phyloP scores from a whole-genome alignment of 2,113 vertebrate genomes.

The Ammodytes dubius region DNA sequence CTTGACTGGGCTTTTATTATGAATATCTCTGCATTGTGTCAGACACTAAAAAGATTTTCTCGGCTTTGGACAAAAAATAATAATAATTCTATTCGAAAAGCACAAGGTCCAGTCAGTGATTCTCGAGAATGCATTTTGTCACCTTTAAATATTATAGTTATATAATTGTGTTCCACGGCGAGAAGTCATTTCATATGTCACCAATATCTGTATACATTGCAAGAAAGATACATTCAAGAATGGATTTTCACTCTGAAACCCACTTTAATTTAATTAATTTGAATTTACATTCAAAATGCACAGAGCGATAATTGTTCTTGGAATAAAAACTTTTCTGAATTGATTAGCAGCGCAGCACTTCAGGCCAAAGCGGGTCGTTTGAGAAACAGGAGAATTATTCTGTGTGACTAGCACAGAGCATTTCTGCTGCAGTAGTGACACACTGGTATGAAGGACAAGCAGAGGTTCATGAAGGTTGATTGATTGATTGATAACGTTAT shows the following conservation, averaged over 20 bases:
- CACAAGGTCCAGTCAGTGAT: background rate
- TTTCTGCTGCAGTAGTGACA: slow-evolving; percentile 9
- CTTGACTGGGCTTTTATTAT: slow-evolving; percentile 23
- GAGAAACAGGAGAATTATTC: background rate
- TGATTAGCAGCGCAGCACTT: background rate
- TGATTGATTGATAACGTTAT: slow-evolving; percentile 59
- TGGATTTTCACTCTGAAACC: background rate
- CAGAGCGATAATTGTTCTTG: background rate
- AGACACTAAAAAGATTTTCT: background rate
- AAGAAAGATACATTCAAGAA: background rate
- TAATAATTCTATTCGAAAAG: slow-evolving; percentile 11
- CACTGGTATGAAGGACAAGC: slow-evolving; percentile 55
- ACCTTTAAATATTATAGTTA: background rate
- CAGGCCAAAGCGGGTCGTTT: background rate
- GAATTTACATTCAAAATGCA: background rate
- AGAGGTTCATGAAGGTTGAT: slow-evolving; percentile 52
- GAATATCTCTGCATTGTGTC: slow-evolving; percentile 7
- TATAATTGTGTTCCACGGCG: background rate
- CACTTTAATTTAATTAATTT: too few species aligned
- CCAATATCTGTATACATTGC: background rate
- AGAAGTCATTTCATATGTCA: background rate
- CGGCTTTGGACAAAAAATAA: background rate
- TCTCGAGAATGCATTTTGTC: too few species aligned
- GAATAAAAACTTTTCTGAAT: slow-evolving; percentile 3
- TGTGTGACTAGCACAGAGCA: background rate